Evolutionary conservation across 2,888 invertebrate species (phyloP).

Genomic region (Drosophila antonietae): DNA sequence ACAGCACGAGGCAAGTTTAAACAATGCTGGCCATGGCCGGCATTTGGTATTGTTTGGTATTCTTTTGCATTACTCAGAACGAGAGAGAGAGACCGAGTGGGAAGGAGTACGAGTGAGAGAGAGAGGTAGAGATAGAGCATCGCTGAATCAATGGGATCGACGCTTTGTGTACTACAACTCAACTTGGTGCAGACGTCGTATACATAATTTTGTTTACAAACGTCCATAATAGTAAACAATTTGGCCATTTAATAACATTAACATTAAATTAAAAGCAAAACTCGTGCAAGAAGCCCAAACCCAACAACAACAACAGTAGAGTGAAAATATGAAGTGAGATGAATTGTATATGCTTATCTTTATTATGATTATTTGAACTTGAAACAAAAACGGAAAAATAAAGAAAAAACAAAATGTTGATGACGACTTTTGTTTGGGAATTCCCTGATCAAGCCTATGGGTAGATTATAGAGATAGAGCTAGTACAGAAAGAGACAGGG

Average conservation of each 20-base stretch:
- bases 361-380: constrained; percentile 80
- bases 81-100: not conserved
- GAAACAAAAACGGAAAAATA: constrained; percentile 21
- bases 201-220: constrained; percentile 80
- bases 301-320: constrained; percentile 17
- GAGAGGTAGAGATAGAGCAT: constrained; percentile 9
- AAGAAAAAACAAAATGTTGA: constrained; percentile 52
- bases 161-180: constrained; percentile 61
- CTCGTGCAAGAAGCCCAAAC: constrained; percentile 62
- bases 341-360: constrained; percentile 69
- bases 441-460: constrained; percentile 64
- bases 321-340: constrained; percentile 25
- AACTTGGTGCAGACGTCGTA: constrained; percentile 62
- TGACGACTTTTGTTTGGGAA: constrained; percentile 81
- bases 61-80: constrained; percentile 43
- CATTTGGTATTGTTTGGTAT: constrained; percentile 61
- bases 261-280: constrained; percentile 81
- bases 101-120: constrained; percentile 6
- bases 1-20: constrained; percentile 69
- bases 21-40: constrained; percentile 72
- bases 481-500: not conserved
- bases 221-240: constrained; percentile 82
- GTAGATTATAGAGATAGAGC: not conserved
- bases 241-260: constrained; percentile 82
- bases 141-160: constrained; percentile 66